phyloP scores from a whole-genome alignment of 2,888 invertebrate species.

The Lacanobia oleracea region DNA sequence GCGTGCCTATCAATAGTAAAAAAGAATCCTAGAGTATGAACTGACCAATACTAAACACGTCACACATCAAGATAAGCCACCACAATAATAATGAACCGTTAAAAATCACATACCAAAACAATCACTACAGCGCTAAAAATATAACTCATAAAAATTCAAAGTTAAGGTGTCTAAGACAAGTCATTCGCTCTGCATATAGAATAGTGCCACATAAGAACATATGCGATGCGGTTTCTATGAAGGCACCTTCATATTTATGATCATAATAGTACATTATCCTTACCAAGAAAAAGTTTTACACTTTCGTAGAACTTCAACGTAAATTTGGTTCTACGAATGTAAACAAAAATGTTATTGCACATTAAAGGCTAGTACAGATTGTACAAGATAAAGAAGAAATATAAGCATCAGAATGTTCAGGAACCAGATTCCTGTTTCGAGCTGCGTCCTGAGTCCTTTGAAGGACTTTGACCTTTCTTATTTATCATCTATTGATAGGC shows the following conservation, averaged over 20 bases:
- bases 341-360: conserved; percentile 13
- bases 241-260: neutral
- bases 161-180: conserved; percentile 27
- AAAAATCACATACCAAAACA: conserved; percentile 33
- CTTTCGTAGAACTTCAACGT: conserved; percentile 36
- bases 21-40: neutral
- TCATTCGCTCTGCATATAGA: conserved; percentile 58
- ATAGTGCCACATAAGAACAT: conserved; percentile 9
- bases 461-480: too few relatives aligned
- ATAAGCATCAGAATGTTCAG: neutral
- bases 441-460: too few relatives aligned
- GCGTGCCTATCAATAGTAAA: too few relatives aligned
- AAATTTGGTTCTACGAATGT: conserved; percentile 8
- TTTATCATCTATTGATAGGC: too few relatives aligned
- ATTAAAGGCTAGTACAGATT: conserved; percentile 6
- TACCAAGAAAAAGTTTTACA: conserved; percentile 50
- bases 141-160: conserved; percentile 34
- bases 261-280: conserved; percentile 31
- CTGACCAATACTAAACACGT: neutral
- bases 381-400: too few relatives aligned
- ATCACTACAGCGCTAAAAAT: conserved; percentile 41
- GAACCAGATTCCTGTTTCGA: neutral
- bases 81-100: conserved; percentile 3
- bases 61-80: neutral
- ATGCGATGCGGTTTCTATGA: conserved; percentile 29